These are phyloP conservation scores for Mormyrus hasselquistii DNA, from an alignment of 2,797 vertebrate genomes.

Conservation along the genomic window DNA sequence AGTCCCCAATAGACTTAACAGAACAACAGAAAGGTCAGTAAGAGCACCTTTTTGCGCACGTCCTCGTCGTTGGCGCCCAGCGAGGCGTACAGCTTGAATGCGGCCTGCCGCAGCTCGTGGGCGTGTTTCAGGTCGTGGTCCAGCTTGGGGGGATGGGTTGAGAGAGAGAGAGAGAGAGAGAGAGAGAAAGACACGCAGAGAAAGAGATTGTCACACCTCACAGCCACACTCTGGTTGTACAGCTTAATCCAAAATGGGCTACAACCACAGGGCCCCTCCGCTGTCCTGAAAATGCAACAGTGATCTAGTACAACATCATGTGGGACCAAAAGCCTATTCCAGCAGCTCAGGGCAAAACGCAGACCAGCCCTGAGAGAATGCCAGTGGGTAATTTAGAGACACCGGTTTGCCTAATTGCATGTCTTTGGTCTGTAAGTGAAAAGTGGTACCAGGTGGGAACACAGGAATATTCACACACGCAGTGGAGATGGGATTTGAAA, in stretches of 20 bases:
- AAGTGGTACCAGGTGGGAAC: not conserved
- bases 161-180: not conserved
- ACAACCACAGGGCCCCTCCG: not conserved
- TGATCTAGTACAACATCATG: not conserved
- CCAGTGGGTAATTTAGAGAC: not conserved
- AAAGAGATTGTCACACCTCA: not conserved
- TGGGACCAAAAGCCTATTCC: not conserved
- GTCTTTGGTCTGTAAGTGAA: not conserved
- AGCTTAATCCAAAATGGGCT: not conserved
- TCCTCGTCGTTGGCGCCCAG: slow-evolving; percentile 97
- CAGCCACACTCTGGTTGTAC: not conserved
- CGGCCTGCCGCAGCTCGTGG: slow-evolving; percentile 93
- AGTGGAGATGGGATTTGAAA: not conserved
- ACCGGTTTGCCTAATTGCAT: not conserved
- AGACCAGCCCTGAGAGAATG: not conserved
- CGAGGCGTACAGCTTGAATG: slow-evolving; percentile 97
- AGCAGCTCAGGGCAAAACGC: not conserved
- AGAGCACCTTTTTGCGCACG: slow-evolving; percentile 91
- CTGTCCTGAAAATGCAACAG: not conserved
- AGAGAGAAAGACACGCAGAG: not conserved
- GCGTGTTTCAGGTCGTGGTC: slow-evolving; percentile 97
- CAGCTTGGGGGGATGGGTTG: slow-evolving; percentile 59
- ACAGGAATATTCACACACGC: not conserved
- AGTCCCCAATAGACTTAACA: not conserved
- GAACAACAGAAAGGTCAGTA: not conserved